phyloP scores from a whole-genome alignment of 2,113 vertebrate genomes.

The Rhombomys opimus region DNA sequence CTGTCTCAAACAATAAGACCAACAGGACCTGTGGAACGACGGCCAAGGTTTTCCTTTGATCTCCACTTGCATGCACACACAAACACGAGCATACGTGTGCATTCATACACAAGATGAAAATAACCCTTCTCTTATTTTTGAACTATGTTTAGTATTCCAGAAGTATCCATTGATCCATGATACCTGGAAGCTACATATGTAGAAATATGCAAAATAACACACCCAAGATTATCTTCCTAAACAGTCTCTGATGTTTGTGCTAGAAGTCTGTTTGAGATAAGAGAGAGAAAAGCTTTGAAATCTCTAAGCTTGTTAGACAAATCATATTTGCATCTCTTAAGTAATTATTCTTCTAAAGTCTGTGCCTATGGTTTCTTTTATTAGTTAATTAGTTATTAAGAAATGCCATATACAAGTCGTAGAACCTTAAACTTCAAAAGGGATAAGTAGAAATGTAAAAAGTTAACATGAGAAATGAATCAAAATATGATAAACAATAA shows the following conservation, averaged over 20 bases:
- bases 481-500: background rate
- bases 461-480: background rate
- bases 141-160: background rate
- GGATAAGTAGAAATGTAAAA: background rate
- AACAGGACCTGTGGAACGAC: background rate
- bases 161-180: background rate
- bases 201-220: background rate
- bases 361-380: background rate
- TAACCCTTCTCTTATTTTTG: background rate
- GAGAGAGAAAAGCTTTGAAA: constrained; percentile 38
- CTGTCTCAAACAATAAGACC: background rate
- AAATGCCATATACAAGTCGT: background rate
- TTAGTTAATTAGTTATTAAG: constrained; percentile 26
- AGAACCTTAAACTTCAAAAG: constrained; percentile 27
- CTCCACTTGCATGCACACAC: no score
- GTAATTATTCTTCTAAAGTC: background rate
- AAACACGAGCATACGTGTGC: background rate
- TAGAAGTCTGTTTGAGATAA: background rate
- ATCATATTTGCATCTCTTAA: constrained; percentile 39
- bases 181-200: background rate
- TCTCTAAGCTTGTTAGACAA: constrained; percentile 28
- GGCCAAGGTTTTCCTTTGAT: background rate
- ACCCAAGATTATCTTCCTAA: background rate
- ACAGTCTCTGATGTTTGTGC: background rate
- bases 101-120: background rate